Evolutionary conservation across 30 jellyfish, hydroid and myxozoan genomes (phyloP), one percentile per base, ranked within the genome.

Genomic region (Aurelia coerulea): DNA sequence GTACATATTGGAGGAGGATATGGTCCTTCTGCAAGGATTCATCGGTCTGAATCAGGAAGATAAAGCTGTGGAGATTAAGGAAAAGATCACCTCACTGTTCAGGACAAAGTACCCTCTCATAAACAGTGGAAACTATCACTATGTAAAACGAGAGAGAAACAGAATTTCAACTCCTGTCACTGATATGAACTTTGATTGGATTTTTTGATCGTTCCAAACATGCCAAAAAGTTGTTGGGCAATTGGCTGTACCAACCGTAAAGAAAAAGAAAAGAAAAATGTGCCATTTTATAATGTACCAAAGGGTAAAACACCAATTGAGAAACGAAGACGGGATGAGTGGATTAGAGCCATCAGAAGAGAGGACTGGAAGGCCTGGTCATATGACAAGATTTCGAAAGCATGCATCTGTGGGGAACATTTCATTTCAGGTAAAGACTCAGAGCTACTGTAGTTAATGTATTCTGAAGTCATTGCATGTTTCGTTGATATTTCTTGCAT

Each of bases 181-280:
- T n/a, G n/a, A n/a, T n/a, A n/a, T n/a, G n/a, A n/a, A n/a, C n/a
- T n/a, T n/a, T n/a, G n/a, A n/a, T n/a, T n/a, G n/a, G n/a, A n/a
- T n/a, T 39, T 5, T 37, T 18, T 5, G 29, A 18, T 64, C 69
- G 29, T 13, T 37, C n/a, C 62, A 42, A 50, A 73, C 3, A 81
- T 81, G 91, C 85, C 84, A 32, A 59, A 69, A 53, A 81, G 91
- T 81, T 81, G 91, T 59, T 81, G 91, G 42, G 84, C 84, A 32
- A 85, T 66, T 37, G 81, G 80, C 2, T 81, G 84, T 67, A 19
- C 80, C n/a, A 81, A 81, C 46, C 78, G 74, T 19, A 46, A 37
- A 53, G 73, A 49, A 0, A 66, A 66, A 29, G 80, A 81, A 37
- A 58, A 35, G 32, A 68, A 81, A 33, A 4, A 41, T 68, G 72